These are phyloP conservation scores for Ophonus ardosiacus DNA, from an alignment of 2,888 invertebrate genomes.

Conservation along the genomic window DNA sequence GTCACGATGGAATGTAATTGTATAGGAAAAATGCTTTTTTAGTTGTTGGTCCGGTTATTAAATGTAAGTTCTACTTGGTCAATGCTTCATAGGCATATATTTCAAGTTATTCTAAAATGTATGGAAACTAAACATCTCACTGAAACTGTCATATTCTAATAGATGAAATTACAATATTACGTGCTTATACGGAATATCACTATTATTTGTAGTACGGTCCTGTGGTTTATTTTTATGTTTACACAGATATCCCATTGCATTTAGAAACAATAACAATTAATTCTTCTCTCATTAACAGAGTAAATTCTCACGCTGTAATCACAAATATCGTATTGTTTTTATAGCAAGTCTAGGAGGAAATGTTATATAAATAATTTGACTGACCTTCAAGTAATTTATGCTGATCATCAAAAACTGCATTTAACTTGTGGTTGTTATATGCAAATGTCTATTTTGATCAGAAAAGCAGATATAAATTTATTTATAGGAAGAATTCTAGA, in stretches of 20 bases:
- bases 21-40: too few relatives aligned
- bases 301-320: conserved; percentile 14
- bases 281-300: not conserved
- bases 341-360: not conserved
- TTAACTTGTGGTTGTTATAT: not conserved
- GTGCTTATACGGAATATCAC: not conserved
- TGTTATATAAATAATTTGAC: conserved; percentile 32
- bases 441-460: not conserved
- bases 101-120: too few relatives aligned
- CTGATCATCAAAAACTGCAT: not conserved
- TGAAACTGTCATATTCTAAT: too few relatives aligned
- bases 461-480: too few relatives aligned
- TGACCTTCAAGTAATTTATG: conserved; percentile 2
- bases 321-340: conserved; percentile 22
- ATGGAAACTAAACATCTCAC: too few relatives aligned
- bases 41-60: too few relatives aligned
- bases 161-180: too few relatives aligned
- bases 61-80: too few relatives aligned
- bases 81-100: too few relatives aligned
- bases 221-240: not conserved
- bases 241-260: conserved; percentile 26
- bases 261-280: conserved; percentile 33
- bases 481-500: too few relatives aligned
- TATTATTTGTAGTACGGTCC: not conserved
- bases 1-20: too few relatives aligned